Evolutionary conservation across 64 coral and sea anemone species (phyloP).

Genomic region (Actinia equina): DNA sequence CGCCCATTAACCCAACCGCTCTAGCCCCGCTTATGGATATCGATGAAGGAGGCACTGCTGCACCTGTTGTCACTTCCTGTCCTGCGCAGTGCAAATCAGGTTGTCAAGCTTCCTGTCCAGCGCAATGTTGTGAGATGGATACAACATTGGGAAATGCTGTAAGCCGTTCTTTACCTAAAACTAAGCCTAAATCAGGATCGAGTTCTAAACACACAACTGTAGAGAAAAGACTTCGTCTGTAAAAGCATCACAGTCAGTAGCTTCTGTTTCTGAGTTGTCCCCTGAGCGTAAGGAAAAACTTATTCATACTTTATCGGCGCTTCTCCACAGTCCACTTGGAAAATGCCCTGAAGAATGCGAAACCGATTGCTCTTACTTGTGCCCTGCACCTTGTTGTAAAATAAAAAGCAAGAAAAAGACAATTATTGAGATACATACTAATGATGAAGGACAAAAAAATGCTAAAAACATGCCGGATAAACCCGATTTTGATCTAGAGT

Average conservation of each 20-base stretch:
- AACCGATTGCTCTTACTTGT: not conserved
- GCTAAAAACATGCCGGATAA: not conserved
- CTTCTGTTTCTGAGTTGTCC: not conserved
- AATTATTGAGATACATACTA: not conserved
- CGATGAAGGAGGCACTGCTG: not conserved
- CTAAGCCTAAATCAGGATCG: not conserved
- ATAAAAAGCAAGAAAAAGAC: not conserved
- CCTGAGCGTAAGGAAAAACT: not conserved
- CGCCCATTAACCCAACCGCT: not conserved
- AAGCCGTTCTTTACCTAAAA: not conserved
- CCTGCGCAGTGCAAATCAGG: constrained; percentile 17
- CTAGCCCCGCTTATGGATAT: not conserved
- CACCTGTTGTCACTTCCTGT: not conserved
- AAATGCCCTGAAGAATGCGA: not conserved
- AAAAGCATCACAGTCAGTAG: not conserved
- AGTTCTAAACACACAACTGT: not conserved
- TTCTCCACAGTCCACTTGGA: not conserved
- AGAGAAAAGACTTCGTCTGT: not conserved
- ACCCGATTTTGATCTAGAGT: not conserved
- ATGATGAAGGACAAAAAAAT: not conserved
- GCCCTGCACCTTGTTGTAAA: constrained; percentile 1
- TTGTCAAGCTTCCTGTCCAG: not conserved
- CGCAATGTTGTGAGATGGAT: not conserved
- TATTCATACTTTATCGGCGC: not conserved
- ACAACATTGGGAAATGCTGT: not conserved